Evolutionary conservation across 2,797 vertebrate species (phyloP).

Genomic region (Simalia tracyae): DNA sequence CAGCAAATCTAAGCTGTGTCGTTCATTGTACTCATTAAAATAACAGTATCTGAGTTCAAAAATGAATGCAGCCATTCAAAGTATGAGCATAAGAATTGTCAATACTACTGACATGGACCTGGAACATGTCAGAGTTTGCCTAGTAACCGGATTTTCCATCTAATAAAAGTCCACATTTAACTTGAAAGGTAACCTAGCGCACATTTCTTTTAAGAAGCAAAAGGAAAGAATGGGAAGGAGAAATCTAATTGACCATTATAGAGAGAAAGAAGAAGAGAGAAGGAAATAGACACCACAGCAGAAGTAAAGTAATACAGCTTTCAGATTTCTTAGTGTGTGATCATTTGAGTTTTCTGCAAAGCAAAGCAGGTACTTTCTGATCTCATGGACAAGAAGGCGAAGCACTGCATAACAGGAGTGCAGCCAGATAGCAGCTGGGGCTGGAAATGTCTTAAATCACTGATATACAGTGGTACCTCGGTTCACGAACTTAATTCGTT

Average conservation of each 20-base stretch:
- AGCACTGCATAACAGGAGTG: not conserved
- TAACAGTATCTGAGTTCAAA: not conserved
- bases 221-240: not conserved
- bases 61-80: not conserved
- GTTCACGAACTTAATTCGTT: too few relatives aligned
- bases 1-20: not conserved
- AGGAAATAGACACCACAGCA: not conserved
- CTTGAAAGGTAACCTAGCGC: not conserved
- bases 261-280: not conserved
- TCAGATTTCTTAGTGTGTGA: not conserved
- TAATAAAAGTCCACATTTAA: not conserved
- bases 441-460: too few relatives aligned
- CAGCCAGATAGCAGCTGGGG: too few relatives aligned
- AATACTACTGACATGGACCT: not conserved
- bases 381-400: not conserved
- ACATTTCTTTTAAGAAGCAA: not conserved
- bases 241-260: not conserved
- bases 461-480: too few relatives aligned
- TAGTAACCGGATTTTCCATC: not conserved
- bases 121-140: not conserved
- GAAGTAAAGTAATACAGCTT: not conserved
- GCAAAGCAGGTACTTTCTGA: not conserved
- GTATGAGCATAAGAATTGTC: not conserved
- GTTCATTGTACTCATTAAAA: not conserved
- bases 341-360: not conserved